Conservation (phyloP, 2,888 invertebrate species). For the Junonia oenone region DNA sequence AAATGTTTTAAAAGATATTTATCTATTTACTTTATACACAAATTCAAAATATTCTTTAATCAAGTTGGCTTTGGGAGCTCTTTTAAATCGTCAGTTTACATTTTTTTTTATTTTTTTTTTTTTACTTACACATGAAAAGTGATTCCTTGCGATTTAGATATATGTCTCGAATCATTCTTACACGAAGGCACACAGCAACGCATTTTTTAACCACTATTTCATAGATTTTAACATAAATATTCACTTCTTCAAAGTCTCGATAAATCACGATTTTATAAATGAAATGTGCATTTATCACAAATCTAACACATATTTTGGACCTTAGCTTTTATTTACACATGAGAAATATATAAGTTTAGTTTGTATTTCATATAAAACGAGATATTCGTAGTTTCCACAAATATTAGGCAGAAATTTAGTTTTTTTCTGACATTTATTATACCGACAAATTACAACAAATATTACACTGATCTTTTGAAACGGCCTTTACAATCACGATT, state of each 20-base stretch:
- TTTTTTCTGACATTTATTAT: background rate
- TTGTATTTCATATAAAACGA: background rate
- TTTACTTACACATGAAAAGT: slow-evolving; percentile 68
- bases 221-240: background rate
- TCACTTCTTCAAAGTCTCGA: background rate
- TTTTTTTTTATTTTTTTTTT: too few relatives aligned
- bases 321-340: background rate
- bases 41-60: too few relatives aligned
- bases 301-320: background rate
- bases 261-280: background rate
- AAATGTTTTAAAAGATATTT: too few relatives aligned
- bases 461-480: background rate
- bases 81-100: too few relatives aligned
- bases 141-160: slow-evolving; percentile 56
- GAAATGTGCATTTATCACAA: background rate
- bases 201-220: slow-evolving; percentile 40
- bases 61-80: too few relatives aligned
- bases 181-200: slow-evolving; percentile 58
- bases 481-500: background rate
- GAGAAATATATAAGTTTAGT: background rate
- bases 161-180: slow-evolving; percentile 56
- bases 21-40: too few relatives aligned
- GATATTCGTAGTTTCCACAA: background rate
- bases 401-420: background rate
- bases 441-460: background rate